Evolutionary conservation across 1,140 invertebrate genomes (phyloP), one percentile per base, ranked within the genome.

Genomic region (Octopus sinensis): DNA sequence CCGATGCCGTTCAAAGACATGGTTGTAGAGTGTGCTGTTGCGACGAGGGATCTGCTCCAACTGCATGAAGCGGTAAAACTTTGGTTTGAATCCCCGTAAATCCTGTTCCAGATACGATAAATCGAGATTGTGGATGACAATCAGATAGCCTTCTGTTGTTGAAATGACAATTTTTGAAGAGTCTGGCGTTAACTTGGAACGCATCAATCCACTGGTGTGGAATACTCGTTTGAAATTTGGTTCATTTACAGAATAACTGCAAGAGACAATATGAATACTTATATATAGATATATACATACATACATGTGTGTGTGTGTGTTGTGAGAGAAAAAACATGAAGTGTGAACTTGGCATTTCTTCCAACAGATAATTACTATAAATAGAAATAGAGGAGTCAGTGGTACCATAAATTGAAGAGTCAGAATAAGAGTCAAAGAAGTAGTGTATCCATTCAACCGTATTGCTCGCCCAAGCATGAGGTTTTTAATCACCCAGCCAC

Each of bases 41-140:
- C 54, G 78, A 5, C 83, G 54, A 4, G 80, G 80, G 6, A 78
- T 83, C 43, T 79, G 79, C 54, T 78, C 95, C 85, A 95, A 92
- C 89, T 97, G 96, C 95, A 97, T 97, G 81, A 97, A 90, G 83
- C 96, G 92, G 89, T 97, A 97, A 89, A 97, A 93, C 89, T 95
- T 95, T 54, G 96, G 96, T 94, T 95, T 95, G 91, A 97, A 98
- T 77, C 95, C 95, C 84, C 93, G 92, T 78, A 98, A 92, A 90
- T 98, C 96, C 83, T 94, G 92, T 43, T 93, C 92, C 81, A 98
- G 91, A 9, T 94, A 95, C 52, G 93, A 92, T 80, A 98, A 91
- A 89, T 96, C 94, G 10, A 98, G 92, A 90, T 97, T 93, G 89
- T 98, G 96, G 81, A 98, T 94, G 73, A 97, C 93, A 84, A 98